phyloP scores from a whole-genome alignment of 2,888 invertebrate species.

The Eucera pruinosa region DNA sequence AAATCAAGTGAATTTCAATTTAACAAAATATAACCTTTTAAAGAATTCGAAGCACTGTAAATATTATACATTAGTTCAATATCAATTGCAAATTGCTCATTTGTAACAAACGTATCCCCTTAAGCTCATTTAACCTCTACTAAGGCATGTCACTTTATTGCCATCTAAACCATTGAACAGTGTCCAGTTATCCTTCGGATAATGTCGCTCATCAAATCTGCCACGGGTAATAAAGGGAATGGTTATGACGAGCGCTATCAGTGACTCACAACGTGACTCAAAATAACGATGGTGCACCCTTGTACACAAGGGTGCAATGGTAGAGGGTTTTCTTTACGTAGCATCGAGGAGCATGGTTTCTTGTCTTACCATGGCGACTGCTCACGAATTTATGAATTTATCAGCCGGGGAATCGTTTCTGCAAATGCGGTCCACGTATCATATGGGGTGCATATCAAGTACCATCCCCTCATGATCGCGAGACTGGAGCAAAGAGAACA shows the following conservation, averaged over 20 bases:
- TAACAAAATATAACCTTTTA: no score
- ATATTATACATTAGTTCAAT: no score
- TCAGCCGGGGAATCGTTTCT: conserved; percentile 68
- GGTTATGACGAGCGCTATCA: conserved; percentile 35
- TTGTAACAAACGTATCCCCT: no score
- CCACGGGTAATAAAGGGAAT: conserved; percentile 57
- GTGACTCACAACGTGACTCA: conserved; percentile 60
- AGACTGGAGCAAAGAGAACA: conserved; percentile 58
- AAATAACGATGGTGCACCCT: conserved; percentile 32
- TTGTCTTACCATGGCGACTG: conserved; percentile 26
- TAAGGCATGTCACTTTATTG: no score
- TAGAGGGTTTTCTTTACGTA: conserved; percentile 17
- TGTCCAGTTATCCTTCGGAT: conserved; percentile 13
- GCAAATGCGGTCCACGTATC: conserved; percentile 64
- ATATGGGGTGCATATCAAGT: conserved; percentile 69
- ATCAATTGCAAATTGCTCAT: no score
- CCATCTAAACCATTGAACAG: conserved; percentile 16
- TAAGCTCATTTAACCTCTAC: no score
- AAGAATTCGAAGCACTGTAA: no score
- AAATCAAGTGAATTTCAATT: no score
- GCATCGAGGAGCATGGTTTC: conserved; percentile 25
- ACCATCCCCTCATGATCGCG: conserved; percentile 55
- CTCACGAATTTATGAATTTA: conserved; percentile 72
- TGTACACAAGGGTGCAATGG: conserved; percentile 29
- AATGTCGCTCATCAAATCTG: conserved; percentile 45